Evolutionary conservation across 2,113 vertebrate genomes (phyloP).

Genomic region (Lagopus muta): DNA sequence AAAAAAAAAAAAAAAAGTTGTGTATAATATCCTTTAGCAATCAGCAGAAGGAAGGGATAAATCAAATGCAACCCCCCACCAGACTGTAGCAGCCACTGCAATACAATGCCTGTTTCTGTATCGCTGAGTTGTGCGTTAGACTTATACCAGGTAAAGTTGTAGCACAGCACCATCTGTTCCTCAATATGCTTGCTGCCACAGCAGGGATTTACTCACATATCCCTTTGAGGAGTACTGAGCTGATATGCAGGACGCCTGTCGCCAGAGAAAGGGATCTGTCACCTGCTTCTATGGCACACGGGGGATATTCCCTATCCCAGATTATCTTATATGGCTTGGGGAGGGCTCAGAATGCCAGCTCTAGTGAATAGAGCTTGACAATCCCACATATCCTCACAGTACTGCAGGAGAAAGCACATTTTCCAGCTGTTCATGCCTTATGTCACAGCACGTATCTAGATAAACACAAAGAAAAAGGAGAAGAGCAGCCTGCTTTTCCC

Average conservation of each 20-base stretch:
- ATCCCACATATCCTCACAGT: conserved; percentile 13
- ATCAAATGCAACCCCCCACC: background rate
- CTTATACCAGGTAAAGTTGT: background rate
- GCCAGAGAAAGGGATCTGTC: background rate
- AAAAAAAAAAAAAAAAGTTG: background rate
- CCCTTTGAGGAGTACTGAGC: background rate
- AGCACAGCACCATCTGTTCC: conserved; percentile 62
- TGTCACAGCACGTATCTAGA: conserved; percentile 23
- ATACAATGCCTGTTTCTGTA: background rate
- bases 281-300: background rate
- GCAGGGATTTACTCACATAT: background rate
- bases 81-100: background rate
- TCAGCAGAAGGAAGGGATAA: background rate
- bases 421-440: conserved; percentile 62
- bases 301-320: background rate
- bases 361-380: conserved; percentile 33
- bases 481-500: background rate
- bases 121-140: background rate
- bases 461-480: background rate
- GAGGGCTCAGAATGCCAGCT: background rate
- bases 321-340: background rate
- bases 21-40: background rate
- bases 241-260: background rate
- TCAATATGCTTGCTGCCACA: background rate
- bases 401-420: conserved; percentile 28